phyloP scores from a whole-genome alignment of 2,113 vertebrate genomes.

The Sterna hirundo region DNA sequence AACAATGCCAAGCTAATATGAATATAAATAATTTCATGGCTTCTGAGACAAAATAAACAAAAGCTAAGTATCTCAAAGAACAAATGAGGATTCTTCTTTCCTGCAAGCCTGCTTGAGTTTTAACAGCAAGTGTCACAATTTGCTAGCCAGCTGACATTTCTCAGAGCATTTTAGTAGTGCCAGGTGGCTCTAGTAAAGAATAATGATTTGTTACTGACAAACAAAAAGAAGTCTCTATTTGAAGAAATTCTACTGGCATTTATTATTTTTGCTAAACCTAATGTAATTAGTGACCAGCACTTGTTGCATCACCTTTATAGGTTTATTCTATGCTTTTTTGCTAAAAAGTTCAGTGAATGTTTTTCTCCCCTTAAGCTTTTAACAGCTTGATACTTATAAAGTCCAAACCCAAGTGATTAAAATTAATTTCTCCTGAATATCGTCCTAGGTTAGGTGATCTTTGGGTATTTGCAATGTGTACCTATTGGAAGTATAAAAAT shows the following conservation, averaged over 20 bases:
- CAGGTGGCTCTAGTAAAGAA: slow-evolving; percentile 27
- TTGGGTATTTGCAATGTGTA: neutral
- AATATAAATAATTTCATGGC: neutral
- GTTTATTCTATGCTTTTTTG: neutral
- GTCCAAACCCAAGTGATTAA: neutral
- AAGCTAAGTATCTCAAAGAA: neutral
- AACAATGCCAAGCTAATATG: neutral
- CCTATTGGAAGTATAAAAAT: neutral
- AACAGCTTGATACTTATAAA: neutral
- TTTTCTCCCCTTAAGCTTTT: neutral
- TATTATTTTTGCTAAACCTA: neutral
- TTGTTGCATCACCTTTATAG: neutral
- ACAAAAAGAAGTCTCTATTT: neutral
- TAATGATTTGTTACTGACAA: slow-evolving; percentile 15
- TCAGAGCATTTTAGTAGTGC: neutral
- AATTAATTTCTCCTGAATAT: neutral
- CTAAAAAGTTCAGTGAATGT: neutral
- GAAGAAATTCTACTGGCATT: neutral
- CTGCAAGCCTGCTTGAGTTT: neutral
- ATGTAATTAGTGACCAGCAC: neutral
- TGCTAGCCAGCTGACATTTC: slow-evolving; percentile 38
- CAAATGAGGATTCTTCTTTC: slow-evolving; percentile 4
- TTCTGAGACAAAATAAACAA: neutral
- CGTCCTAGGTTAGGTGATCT: neutral
- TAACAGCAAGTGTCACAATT: slow-evolving; percentile 10